Conservation (phyloP, 2,797 vertebrate genomes). For the Pagetopsis macropterus region DNA sequence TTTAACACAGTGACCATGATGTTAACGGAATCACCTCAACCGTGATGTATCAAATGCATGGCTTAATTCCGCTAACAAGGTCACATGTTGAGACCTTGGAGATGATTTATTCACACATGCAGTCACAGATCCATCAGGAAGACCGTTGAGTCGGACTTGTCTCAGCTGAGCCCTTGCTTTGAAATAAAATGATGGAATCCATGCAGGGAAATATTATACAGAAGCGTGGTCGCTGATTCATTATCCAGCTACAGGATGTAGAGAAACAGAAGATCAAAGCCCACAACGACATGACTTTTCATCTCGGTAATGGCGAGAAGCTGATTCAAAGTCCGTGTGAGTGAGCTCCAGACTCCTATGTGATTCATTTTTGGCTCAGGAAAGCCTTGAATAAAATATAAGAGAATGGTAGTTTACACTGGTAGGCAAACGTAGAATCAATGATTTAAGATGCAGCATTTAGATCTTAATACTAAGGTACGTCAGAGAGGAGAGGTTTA, state of each 20-base stretch:
- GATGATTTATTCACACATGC: conserved; percentile 13
- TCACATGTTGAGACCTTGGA: conserved; percentile 34
- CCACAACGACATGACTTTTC: conserved; percentile 39
- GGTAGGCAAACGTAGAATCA: conserved; percentile 25
- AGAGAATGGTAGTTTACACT: conserved; percentile 26
- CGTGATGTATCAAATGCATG: conserved; percentile 37
- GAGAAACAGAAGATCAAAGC: conserved; percentile 51
- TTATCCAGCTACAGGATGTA: conserved; percentile 45
- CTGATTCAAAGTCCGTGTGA: conserved; percentile 9
- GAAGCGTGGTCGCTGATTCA: conserved; percentile 18
- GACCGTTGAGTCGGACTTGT: not conserved
- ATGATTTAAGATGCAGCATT: conserved; percentile 52
- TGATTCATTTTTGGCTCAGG: conserved; percentile 38
- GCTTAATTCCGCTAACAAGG: conserved; percentile 36
- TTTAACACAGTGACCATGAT: conserved; percentile 31
- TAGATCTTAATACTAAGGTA: not conserved
- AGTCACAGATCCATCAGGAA: conserved; percentile 13
- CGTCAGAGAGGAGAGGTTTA: not conserved
- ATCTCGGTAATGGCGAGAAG: conserved; percentile 38
- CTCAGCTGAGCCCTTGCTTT: not conserved
- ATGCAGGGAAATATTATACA: conserved; percentile 34
- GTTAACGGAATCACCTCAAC: conserved; percentile 32
- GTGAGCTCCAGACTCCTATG: conserved; percentile 13
- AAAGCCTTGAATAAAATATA: conserved; percentile 64
- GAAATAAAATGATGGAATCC: conserved; percentile 29